Evolutionary conservation across 2,888 invertebrate species (phyloP), one percentile per base, ranked within the genome.

Genomic region (Myopa tessellatipennis): DNA sequence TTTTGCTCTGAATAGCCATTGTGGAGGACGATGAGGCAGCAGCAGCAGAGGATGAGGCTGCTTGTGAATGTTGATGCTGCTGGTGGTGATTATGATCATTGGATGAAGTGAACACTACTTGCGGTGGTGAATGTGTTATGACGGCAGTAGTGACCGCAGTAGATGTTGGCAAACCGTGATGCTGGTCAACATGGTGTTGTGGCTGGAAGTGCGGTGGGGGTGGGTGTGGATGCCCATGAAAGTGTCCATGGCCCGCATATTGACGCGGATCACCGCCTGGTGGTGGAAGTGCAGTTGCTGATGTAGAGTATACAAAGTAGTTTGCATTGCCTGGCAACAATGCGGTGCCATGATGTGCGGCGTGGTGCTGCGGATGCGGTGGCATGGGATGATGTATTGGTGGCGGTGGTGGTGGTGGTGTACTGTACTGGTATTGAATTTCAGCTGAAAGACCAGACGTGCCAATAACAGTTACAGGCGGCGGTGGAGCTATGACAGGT

Each of bases 1-100:
- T 90, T 84, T 95, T 93, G 81, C 90, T 90, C 81, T 91, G 91
- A 50, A 93, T 90, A 0, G 92, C 83, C 36, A 84, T 81, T 73
- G 84, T 79, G 36, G 83, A 82, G 38, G 82, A 81, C 67, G 83
- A 81, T 10, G 77, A 52, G 52, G 79, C 67, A 52, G 81, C 60
- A 34, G 81, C 18, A 12, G 76, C 61, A 16, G 80, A 76, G 1
- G 81, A 68, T 34, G 82, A 78, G 76, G 82, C 78, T 88, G 89
- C 90, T 88, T 83, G 14, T 26, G 18, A 71, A 16, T 12, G 90
- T 84, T 38, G 81, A 78, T 50, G 79, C 80, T 78, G 89, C 82
- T 82, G 89, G 90, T 78, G 87, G 87, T 81, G 89, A 89, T 78
- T 88, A 85, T 2, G 90, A 80, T 81, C 88, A 2, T 89, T 88